phyloP scores from a whole-genome alignment of 2,888 invertebrate genomes.

The Tipula vernalis region DNA sequence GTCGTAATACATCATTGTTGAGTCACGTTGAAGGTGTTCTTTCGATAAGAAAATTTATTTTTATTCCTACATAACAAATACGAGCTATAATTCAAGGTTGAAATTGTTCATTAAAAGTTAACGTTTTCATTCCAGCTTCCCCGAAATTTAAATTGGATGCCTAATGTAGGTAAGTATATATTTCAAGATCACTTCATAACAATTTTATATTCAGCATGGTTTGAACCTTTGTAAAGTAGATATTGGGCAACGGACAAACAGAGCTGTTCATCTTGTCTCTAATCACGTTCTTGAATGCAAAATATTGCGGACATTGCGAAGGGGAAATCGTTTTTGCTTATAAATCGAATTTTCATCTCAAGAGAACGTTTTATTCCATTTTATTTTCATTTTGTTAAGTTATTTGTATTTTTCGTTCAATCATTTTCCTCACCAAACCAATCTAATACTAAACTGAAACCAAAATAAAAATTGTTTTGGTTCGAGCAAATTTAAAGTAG shows the following conservation, averaged over 20 bases:
- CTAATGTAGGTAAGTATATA: too few relatives aligned
- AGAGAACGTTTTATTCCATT: not conserved
- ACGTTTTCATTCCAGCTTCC: too few relatives aligned
- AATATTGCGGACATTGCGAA: not conserved
- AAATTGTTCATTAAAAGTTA: too few relatives aligned
- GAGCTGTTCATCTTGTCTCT: not conserved
- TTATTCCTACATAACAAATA: too few relatives aligned
- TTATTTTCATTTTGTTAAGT: not conserved
- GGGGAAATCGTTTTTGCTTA: not conserved
- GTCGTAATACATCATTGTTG: not conserved
- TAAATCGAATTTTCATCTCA: not conserved
- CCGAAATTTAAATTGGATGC: too few relatives aligned
- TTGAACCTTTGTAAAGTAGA: too few relatives aligned
- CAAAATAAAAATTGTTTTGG: not conserved
- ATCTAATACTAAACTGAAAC: not conserved
- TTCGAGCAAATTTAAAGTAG: not conserved
- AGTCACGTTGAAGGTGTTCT: not conserved
- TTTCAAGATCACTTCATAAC: too few relatives aligned
- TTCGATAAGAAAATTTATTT: not conserved
- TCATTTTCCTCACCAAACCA: slow-evolving; percentile 4
- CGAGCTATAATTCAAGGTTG: too few relatives aligned
- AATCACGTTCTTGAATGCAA: not conserved
- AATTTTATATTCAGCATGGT: too few relatives aligned
- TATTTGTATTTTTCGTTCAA: not conserved
- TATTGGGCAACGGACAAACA: too few relatives aligned